Evolutionary conservation across 2,888 invertebrate species (phyloP).

Genomic region (Hirtodrosophila trivittata): DNA sequence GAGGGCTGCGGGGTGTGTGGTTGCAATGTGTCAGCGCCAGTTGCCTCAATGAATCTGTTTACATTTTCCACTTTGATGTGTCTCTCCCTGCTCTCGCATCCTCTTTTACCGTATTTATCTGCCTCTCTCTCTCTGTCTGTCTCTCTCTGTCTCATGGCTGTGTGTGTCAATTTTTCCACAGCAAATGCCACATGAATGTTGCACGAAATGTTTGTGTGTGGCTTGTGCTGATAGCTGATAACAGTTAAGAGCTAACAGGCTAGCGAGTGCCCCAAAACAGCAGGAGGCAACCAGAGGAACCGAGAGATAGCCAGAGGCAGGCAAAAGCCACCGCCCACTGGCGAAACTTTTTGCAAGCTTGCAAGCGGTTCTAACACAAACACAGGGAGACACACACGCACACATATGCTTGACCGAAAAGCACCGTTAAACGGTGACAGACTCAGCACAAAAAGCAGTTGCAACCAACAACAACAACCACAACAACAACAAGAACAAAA

Average conservation of each 20-base stretch:
- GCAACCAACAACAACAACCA: conserved; percentile 28
- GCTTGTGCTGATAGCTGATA: conserved; percentile 65
- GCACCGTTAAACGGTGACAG: conserved; percentile 70
- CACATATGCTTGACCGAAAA: conserved; percentile 50
- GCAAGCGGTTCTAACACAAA: conserved; percentile 36
- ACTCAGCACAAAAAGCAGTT: conserved; percentile 59
- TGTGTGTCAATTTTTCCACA: conserved; percentile 30
- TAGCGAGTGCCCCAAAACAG: conserved; percentile 21
- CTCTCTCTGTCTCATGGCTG: conserved; percentile 5
- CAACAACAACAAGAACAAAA: conserved; percentile 35
- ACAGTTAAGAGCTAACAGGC: conserved; percentile 41
- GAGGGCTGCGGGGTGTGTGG: too few species aligned
- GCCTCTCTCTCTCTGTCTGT: background rate
- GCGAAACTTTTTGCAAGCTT: conserved; percentile 45
- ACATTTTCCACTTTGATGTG: conserved; percentile 66
- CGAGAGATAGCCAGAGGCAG: conserved; percentile 13
- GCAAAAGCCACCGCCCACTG: conserved; percentile 55
- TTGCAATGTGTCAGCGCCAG: conserved; percentile 72
- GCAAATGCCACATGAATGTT: conserved; percentile 50
- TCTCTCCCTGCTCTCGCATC: conserved; percentile 9
- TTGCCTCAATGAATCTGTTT: conserved; percentile 75
- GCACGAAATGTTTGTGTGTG: conserved; percentile 33
- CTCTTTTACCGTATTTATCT: conserved; percentile 3
- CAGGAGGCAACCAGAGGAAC: conserved; percentile 8
- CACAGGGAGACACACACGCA: conserved; percentile 14